Percentiles rank a stretch among this genome's conserved stretches.
These are phyloP conservation scores for Ardeotis arabs DNA, from an alignment of 2,113 vertebrate species.

Conservation along the genomic window DNA sequence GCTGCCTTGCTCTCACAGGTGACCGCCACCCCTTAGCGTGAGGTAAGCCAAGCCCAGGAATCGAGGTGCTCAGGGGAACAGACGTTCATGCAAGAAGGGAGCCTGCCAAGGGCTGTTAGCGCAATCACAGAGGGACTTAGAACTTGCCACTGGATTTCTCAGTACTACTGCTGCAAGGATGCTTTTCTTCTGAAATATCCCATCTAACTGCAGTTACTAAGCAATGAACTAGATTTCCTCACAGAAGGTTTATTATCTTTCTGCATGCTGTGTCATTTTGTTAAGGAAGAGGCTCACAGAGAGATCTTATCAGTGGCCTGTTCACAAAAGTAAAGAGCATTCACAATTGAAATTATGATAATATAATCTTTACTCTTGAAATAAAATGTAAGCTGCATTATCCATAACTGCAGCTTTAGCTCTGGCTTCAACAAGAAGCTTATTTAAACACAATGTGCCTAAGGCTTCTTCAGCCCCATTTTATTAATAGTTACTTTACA, in stretches of 20 bases:
- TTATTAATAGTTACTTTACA: background rate
- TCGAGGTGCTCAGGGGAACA: fast-evolving
- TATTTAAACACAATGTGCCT: slow-evolving; percentile 35
- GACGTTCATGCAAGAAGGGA: fast-evolving
- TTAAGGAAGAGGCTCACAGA: background rate
- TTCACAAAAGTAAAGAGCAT: slow-evolving; percentile 28
- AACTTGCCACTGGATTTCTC: background rate
- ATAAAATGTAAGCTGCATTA: slow-evolving; percentile 25
- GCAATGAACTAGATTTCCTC: background rate
- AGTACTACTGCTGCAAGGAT: background rate
- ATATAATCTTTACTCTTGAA: slow-evolving; percentile 41
- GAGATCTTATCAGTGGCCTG: slow-evolving; percentile 4
- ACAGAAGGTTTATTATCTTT: background rate
- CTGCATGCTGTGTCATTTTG: background rate
- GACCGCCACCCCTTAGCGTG: background rate
- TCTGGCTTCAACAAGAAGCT: slow-evolving; percentile 9
- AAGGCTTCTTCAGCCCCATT: background rate
- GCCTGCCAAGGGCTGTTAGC: background rate
- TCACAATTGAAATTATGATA: slow-evolving; percentile 58
- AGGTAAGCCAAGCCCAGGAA: background rate
- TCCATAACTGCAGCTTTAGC: slow-evolving; percentile 17
- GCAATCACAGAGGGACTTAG: fast-evolving
- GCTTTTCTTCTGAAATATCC: background rate
- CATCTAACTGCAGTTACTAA: background rate
- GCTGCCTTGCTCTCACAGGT: background rate